A percentile compares a stretch with the other conserved stretches of the same genome.
Evolutionary conservation across 2,797 vertebrate species (phyloP).

Genomic region (Remorina albescens): DNA sequence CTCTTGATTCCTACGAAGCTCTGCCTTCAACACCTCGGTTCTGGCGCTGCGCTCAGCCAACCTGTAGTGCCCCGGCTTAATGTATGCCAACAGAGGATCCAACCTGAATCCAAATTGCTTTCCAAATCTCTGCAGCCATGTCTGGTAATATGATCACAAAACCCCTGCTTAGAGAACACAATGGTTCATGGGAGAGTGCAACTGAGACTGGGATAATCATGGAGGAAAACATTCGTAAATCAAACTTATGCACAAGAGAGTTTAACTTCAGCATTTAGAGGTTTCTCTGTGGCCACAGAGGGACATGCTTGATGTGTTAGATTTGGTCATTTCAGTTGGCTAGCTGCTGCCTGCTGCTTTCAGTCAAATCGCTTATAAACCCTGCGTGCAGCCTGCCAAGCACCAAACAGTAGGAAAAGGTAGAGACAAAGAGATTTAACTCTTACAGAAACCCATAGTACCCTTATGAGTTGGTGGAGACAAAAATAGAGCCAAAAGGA

Average conservation of each 20-base stretch:
- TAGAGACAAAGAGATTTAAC: background rate
- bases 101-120: slow-evolving; percentile 60
- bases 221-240: slow-evolving; percentile 41
- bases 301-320: slow-evolving; percentile 14
- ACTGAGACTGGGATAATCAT: slow-evolving; percentile 37
- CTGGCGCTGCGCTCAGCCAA: slow-evolving; percentile 32
- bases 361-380: background rate
- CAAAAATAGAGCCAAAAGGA: background rate
- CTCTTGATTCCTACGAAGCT: slow-evolving; percentile 36
- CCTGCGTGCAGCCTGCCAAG: background rate
- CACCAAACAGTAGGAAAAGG: background rate
- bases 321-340: slow-evolving; percentile 18
- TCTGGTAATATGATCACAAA: slow-evolving; percentile 61
- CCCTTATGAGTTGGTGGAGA: background rate
- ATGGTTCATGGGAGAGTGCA: slow-evolving; percentile 14
- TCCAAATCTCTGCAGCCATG: slow-evolving; percentile 62
- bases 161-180: slow-evolving; percentile 52
- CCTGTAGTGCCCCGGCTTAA: slow-evolving; percentile 52
- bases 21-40: slow-evolving; percentile 47
- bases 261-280: slow-evolving; percentile 29
- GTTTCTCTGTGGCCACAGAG: slow-evolving; percentile 13
- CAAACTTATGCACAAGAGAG: slow-evolving; percentile 15
- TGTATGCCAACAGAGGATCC: slow-evolving; percentile 64
- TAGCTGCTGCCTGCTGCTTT: background rate
- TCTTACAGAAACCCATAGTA: background rate